Conservation (phyloP, 2,113 vertebrate genomes). For the Pteronura brasiliensis region DNA sequence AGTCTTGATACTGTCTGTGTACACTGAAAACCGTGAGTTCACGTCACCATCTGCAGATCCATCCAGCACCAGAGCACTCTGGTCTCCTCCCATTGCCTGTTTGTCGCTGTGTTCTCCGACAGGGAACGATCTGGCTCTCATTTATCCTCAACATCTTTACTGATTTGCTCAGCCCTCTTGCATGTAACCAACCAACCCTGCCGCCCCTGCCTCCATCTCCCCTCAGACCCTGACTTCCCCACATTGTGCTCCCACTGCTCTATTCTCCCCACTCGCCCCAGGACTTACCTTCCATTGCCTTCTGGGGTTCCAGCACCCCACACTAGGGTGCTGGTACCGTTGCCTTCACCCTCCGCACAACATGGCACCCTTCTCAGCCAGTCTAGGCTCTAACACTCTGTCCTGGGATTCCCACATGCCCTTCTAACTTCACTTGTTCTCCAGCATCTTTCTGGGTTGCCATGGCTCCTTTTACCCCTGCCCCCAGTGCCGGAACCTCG, state of each 20-base stretch:
- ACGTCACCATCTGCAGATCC: fast-evolving
- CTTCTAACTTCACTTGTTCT: background rate
- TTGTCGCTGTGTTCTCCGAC: background rate
- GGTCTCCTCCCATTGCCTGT: background rate
- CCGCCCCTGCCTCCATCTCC: background rate
- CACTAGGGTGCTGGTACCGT: no score
- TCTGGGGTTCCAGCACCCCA: background rate
- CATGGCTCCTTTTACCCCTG: background rate
- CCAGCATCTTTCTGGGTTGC: background rate
- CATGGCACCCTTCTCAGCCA: background rate
- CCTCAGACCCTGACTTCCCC: background rate
- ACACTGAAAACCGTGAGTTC: background rate
- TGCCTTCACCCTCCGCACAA: background rate
- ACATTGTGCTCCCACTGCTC: fast-evolving
- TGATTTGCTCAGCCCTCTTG: background rate
- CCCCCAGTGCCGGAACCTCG: background rate
- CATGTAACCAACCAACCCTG: background rate
- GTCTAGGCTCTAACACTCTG: background rate
- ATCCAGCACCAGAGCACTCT: background rate
- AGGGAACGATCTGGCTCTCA: background rate
- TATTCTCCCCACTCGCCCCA: fast-evolving
- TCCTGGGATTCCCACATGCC: background rate
- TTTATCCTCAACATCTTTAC: background rate
- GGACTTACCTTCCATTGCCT: background rate
- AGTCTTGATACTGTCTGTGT: background rate